phyloP scores from a whole-genome alignment of 2,113 vertebrate genomes.

The Cynopterus brachyotis region DNA sequence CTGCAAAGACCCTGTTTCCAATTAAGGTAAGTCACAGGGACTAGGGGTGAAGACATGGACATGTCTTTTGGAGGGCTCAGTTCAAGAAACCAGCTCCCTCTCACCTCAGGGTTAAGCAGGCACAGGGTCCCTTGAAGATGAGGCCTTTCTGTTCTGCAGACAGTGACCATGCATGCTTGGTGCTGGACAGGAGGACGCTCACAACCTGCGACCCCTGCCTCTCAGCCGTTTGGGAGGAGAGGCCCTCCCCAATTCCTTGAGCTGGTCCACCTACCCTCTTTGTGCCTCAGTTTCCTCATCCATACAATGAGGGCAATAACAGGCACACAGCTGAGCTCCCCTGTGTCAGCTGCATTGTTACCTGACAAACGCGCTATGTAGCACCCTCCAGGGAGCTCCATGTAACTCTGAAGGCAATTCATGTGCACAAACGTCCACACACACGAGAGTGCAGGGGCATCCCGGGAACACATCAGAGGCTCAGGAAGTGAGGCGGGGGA shows the following conservation, averaged over 20 bases:
- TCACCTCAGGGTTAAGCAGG: neutral
- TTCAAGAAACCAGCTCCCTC: neutral
- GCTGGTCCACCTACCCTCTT: neutral
- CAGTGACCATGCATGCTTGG: neutral
- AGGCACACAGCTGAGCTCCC: neutral
- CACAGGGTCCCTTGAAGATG: neutral
- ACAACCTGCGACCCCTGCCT: neutral
- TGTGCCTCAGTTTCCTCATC: neutral
- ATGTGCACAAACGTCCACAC: rapidly evolving
- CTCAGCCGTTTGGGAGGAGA: neutral
- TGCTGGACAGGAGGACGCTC: neutral
- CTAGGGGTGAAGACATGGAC: neutral
- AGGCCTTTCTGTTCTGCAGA: neutral
- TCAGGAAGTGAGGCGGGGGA: neutral
- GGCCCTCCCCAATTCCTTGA: neutral
- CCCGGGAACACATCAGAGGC: rapidly evolving
- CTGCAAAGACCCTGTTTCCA: neutral
- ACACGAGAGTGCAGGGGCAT: neutral
- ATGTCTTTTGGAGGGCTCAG: neutral
- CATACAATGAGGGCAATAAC: rapidly evolving
- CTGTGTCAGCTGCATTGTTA: neutral
- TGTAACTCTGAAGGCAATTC: neutral
- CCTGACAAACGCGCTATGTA: rapidly evolving
- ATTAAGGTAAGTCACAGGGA: neutral
- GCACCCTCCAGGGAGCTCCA: neutral